phyloP scores from a whole-genome alignment of 2,797 vertebrate species.

The Ciconia nigra region DNA sequence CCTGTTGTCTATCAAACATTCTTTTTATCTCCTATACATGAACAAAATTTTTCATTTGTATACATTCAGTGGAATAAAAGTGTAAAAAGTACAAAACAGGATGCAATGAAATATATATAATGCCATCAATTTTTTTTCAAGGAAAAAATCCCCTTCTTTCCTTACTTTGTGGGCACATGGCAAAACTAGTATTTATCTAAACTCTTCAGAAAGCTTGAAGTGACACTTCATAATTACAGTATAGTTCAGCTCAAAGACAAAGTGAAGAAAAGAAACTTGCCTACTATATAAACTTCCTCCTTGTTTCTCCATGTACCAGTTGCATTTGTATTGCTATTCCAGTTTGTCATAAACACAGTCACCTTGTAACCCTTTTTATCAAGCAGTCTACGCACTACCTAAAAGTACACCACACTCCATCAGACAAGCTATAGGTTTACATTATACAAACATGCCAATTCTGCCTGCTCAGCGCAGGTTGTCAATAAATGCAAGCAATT shows the following conservation, averaged over 20 bases:
- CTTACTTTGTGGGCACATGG: constrained; percentile 19
- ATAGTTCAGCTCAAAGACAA: constrained; percentile 48
- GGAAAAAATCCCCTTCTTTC: neutral
- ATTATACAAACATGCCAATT: constrained; percentile 82
- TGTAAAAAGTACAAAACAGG: neutral
- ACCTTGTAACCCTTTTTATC: constrained; percentile 76
- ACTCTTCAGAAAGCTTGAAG: constrained; percentile 47
- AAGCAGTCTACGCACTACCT: constrained; percentile 68
- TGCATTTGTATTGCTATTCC: constrained; percentile 18
- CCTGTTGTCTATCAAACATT: neutral
- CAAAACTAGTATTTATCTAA: constrained; percentile 41
- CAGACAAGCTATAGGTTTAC: constrained; percentile 75
- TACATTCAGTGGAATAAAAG: neutral
- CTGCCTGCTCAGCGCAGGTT: constrained; percentile 78
- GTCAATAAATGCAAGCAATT: constrained; percentile 74
- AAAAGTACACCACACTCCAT: constrained; percentile 70
- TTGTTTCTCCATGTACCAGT: neutral
- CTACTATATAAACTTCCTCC: constrained; percentile 60
- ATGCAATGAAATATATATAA: neutral
- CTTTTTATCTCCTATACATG: neutral
- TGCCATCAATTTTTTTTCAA: neutral
- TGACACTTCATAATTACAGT: constrained; percentile 58
- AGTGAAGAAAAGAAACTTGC: constrained; percentile 58
- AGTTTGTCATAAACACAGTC: constrained; percentile 64
- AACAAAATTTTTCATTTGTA: neutral